Base-by-base conservation (phyloP, 2,113 vertebrate species). In the Eurypyga helias region DNA sequence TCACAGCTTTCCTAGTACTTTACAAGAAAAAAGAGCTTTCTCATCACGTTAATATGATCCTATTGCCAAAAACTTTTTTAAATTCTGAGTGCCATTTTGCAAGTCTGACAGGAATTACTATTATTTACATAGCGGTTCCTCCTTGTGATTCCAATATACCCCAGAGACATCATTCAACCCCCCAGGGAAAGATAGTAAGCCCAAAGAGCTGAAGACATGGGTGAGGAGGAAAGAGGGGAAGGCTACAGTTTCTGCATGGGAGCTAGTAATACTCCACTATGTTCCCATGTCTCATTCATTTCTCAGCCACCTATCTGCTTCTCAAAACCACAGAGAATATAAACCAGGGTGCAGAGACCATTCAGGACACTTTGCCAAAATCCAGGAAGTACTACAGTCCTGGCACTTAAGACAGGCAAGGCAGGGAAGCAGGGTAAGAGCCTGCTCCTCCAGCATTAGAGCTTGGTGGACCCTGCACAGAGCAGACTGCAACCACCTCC, bases 1-100 rank as follows among this genome's bases (percentile, higher is more conserved):
- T 97, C 91, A 65, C 89, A 89, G 92, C 77, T 97, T 96, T 95
- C 84, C 73, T 87, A 87, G 57, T 95, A 92, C 89, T 96, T 94
- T 79, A 92, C 72, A 69, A 89, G 94, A 90, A 95, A 96, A 94
- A 90, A 89, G 87, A 89, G 92, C 83, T 94, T 93, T 94, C 88
- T 95, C 88, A 92, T 95, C 83, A 84, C 91, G 80, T 87, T 92
- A 95, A 97, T 96, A 96, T 96, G 80, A 95, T 90, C 90, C 65
- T 87, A 95, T 94, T 92, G 90, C 91, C 72, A 86, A 94, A 94
- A 93, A 67, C 38, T 77, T 91, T 95, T 90, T 67, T 3, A 36
- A 90, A 92, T 93, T 75, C 84, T 51, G 86, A 93, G 77, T 89
- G 62, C 58, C 87, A 87, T 84, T 97, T 95, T 92, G 83, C 57